Evolutionary conservation across 2,888 invertebrate genomes (phyloP).

Genomic region (Sisyra terminalis): DNA sequence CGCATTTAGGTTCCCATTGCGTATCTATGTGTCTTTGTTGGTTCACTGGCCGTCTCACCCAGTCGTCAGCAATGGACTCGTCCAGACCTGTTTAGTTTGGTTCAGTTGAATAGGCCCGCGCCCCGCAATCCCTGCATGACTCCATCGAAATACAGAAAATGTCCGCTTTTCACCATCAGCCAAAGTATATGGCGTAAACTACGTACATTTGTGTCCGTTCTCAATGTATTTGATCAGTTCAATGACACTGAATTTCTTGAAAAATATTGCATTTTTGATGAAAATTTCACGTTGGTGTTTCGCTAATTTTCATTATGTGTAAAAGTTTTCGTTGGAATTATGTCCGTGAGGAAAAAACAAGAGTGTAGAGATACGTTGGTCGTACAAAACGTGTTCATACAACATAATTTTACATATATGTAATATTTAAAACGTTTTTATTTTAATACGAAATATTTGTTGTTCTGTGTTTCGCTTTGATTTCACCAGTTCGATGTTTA

Average conservation of each 20-base stretch:
- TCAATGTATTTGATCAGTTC: conserved; percentile 12
- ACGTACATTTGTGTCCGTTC: conserved; percentile 10
- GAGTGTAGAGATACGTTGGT: too few species aligned
- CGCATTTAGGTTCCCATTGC: conserved; percentile 15
- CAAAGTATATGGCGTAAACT: conserved; percentile 12
- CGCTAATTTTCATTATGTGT: too few species aligned
- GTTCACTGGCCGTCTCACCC: conserved; percentile 24
- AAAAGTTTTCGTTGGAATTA: too few species aligned
- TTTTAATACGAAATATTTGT: too few species aligned
- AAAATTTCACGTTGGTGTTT: conserved; percentile 2
- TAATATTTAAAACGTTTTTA: too few species aligned
- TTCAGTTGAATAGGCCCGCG: conserved; percentile 20
- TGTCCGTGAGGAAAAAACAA: too few species aligned
- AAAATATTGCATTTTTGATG: conserved; percentile 7
- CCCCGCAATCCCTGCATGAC: conserved; percentile 26
- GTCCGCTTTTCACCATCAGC: conserved; percentile 19
- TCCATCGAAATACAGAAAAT: conserved; percentile 20
- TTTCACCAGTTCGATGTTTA: too few species aligned
- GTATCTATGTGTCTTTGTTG: conserved; percentile 4
- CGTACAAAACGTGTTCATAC: too few species aligned
- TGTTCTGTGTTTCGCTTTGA: too few species aligned
- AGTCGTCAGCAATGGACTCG: conserved; percentile 23
- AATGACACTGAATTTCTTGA: conserved; percentile 10
- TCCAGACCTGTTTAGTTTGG: conserved; percentile 29
- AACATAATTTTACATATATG: too few species aligned